Conservation (phyloP, 2,888 invertebrate species). For the Leptopilina drosophilae region DNA sequence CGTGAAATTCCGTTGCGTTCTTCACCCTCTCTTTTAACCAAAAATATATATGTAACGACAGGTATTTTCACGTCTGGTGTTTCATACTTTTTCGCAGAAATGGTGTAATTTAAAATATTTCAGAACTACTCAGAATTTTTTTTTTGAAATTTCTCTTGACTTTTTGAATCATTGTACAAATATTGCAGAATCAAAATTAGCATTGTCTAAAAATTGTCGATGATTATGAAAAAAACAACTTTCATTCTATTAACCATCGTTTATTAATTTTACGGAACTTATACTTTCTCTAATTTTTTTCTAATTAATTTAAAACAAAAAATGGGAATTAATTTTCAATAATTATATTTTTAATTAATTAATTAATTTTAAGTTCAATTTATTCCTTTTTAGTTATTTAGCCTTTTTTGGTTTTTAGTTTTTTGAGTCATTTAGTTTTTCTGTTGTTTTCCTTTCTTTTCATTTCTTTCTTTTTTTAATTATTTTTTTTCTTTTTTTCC, state of each 20-base stretch:
- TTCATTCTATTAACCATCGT: no score
- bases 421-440: no score
- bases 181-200: not conserved
- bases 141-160: not conserved
- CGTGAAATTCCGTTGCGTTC: not conserved
- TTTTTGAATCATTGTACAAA: not conserved
- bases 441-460: not conserved
- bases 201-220: not conserved
- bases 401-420: no score
- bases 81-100: conserved; percentile 51
- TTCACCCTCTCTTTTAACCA: not conserved
- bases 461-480: not conserved
- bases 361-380: no score
- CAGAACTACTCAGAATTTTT: not conserved
- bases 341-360: no score
- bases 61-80: conserved; percentile 47
- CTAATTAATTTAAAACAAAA: no score
- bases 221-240: no score
- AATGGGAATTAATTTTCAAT: no score
- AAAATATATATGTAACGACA: not conserved
- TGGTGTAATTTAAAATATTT: not conserved
- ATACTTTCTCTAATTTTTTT: no score
- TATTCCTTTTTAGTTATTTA: no score
- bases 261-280: no score
- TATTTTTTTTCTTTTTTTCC: not conserved